phyloP scores from a whole-genome alignment of 2,113 vertebrate genomes.

The Nothoprocta perdicaria region DNA sequence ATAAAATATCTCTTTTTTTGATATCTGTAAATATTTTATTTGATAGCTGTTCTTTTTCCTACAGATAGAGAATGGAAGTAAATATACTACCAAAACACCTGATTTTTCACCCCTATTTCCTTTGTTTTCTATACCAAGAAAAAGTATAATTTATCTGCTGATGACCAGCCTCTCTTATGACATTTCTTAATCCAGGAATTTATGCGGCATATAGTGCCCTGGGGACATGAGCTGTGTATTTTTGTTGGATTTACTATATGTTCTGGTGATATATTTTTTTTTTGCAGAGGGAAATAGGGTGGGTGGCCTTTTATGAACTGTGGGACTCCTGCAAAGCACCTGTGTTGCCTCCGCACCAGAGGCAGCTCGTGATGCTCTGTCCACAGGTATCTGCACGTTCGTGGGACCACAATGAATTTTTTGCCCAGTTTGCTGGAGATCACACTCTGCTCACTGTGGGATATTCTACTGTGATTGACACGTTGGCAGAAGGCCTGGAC shows the following conservation, averaged over 20 bases:
- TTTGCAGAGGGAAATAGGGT: background rate
- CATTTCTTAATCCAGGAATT: background rate
- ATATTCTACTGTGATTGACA: conserved; percentile 87
- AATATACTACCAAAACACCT: background rate
- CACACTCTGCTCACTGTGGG: conserved; percentile 91
- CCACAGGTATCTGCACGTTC: conserved; percentile 92
- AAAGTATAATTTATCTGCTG: background rate
- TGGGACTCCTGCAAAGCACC: background rate
- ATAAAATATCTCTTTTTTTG: background rate
- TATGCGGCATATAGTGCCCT: background rate
- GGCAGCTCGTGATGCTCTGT: background rate
- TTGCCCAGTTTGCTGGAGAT: conserved; percentile 98
- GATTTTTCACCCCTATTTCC: background rate
- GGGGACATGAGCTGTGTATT: background rate
- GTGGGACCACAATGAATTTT: conserved; percentile 99
- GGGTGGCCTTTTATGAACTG: background rate
- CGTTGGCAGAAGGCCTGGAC: conserved; percentile 89
- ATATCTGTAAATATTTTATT: background rate
- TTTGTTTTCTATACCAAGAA: background rate
- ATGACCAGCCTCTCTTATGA: background rate
- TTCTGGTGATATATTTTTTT: background rate
- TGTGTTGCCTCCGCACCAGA: background rate
- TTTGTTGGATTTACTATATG: background rate
- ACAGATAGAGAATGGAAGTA: background rate
- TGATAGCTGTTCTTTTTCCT: background rate